Evolutionary conservation across 2,113 vertebrate species (phyloP).

Genomic region (Balaenoptera acutorostrata): DNA sequence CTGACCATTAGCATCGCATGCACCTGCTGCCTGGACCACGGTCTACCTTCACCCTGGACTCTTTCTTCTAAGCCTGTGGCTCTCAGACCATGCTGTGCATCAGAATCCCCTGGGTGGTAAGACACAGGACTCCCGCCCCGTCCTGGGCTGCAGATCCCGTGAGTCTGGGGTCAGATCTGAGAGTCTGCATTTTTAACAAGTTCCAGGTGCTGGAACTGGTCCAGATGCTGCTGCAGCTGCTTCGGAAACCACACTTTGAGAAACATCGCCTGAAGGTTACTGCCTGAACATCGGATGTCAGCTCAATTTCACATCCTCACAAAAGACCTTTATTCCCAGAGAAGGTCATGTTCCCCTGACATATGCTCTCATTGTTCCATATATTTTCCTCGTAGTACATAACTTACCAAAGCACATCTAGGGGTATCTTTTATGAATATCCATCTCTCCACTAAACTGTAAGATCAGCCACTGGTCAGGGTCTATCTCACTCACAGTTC

Average conservation of each 20-base stretch:
- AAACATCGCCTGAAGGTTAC: rapidly evolving
- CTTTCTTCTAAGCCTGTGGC: not conserved
- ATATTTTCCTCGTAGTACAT: rapidly evolving
- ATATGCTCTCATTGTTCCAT: rapidly evolving
- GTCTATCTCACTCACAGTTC: not conserved
- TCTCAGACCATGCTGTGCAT: not conserved
- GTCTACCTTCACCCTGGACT: not conserved
- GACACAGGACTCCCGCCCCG: rapidly evolving
- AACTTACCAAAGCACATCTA: not conserved
- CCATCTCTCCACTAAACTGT: not conserved
- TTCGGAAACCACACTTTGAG: not conserved
- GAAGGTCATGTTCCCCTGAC: not conserved
- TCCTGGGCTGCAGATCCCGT: rapidly evolving
- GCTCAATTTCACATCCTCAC: not conserved
- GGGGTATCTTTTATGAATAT: not conserved
- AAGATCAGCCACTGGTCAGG: not conserved
- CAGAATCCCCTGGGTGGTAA: not conserved
- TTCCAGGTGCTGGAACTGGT: no score
- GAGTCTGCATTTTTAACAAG: no score
- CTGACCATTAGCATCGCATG: no score
- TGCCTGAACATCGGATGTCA: not conserved
- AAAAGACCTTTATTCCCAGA: not conserved
- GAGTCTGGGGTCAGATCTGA: not conserved
- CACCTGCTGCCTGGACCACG: not conserved
- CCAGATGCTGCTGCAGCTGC: not conserved